Evolutionary conservation across 2,113 vertebrate species (phyloP), one percentile per base, ranked within the genome.

Genomic region (Tretioscincus oriximinensis): DNA sequence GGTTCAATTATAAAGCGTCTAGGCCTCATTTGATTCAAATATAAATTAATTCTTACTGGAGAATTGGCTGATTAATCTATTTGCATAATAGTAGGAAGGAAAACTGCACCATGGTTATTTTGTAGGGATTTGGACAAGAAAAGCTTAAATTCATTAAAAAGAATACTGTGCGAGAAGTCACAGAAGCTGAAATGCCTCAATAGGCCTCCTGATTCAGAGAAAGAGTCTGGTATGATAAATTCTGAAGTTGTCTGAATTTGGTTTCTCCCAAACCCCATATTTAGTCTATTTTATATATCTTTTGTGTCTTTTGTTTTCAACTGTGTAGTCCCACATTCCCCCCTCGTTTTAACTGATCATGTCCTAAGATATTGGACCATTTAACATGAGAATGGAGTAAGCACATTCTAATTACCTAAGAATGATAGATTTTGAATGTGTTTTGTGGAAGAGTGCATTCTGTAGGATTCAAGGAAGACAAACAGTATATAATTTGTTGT

Each of bases 41-140:
- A 97, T 98, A 95, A 94, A 95, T 93, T 94, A 99, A 98, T 97
- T 98, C 98, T 97, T 97, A 96, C 95, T 95, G 94, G 94, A 96
- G 95, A 94, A 90, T 97, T 96, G 95, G 95, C 95, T 96, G 95
- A 96, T 96, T 96, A 96, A 95, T 94, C 93, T 93, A 99, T 99
- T 99, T 98, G 97, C 98, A 99, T 99, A 98, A 99, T 96, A 97
- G 97, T 96, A 94, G 95, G 88, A 22, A 49, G 24, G 66, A 92
- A 93, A 93, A 93, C 93, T 90, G 91, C 89, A 88, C 85, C 92
- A 94, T 94, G 91, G 92, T 91, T 94, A 90, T 93, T 90, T 89
- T 91, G 85, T 69, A 3, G 90, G 90, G 93, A 93, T 96, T 95
- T 95, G 91, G 87, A 82, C 91, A 88, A 94, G 90, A 93, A 93